Evolutionary conservation across 2,113 vertebrate genomes (phyloP).

Genomic region (Colossoma macropomum): DNA sequence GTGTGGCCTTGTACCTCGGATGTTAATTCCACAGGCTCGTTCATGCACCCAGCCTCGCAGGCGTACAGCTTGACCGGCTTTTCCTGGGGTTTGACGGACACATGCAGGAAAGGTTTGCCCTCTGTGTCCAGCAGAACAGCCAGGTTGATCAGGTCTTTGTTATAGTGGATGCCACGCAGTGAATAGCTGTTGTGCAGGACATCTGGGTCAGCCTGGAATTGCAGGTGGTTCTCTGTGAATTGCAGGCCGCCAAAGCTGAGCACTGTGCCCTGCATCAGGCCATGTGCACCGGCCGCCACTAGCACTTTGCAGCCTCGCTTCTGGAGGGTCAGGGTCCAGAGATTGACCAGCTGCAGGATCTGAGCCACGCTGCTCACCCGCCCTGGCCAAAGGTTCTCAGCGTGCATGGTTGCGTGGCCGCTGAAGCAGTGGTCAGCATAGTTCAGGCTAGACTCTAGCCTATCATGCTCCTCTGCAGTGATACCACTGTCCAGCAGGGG

Average conservation of each 20-base stretch:
- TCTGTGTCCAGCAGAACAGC: constrained; percentile 87
- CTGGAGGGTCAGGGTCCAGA: constrained; percentile 94
- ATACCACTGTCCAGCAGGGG: constrained; percentile 84
- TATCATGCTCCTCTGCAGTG: constrained; percentile 78
- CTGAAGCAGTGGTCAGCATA: constrained; percentile 98
- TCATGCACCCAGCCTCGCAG: constrained; percentile 93
- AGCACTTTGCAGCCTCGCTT: constrained; percentile 93
- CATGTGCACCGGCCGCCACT: constrained; percentile 87
- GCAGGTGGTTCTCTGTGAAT: constrained; percentile 98
- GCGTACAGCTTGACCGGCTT: constrained; percentile 89
- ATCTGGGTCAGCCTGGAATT: constrained; percentile 94
- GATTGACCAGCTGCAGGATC: constrained; percentile 89
- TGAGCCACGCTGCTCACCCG: constrained; percentile 79
- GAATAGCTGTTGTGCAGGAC: constrained; percentile 97
- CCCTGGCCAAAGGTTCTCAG: constrained; percentile 92
- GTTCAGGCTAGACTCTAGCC: constrained; percentile 87
- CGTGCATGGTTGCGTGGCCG: constrained; percentile 96
- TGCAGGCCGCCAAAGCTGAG: constrained; percentile 97
- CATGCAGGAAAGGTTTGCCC: constrained; percentile 90
- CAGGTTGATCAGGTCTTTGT: constrained; percentile 89
- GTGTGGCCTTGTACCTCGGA: constrained; percentile 86
- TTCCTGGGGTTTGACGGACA: constrained; percentile 90
- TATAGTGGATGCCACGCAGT: constrained; percentile 91
- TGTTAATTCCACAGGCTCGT: constrained; percentile 94
- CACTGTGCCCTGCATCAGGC: constrained; percentile 93